Percentiles rank a stretch among this genome's conserved stretches.
Conservation (phyloP, 2,113 vertebrate genomes). For the Limnothrissa miodon region DNA sequence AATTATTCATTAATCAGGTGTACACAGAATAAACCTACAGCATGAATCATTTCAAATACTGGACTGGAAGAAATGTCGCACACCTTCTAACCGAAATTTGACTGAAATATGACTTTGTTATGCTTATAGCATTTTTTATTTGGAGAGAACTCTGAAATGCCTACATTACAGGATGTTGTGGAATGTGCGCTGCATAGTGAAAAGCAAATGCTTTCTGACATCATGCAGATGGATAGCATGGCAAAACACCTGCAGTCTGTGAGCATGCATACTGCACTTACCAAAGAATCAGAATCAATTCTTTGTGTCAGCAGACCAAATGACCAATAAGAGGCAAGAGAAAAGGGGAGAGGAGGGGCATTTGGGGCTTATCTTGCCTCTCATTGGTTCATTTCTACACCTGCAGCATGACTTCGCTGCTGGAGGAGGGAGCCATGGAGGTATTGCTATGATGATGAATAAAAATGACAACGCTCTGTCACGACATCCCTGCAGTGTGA, state of each 20-base stretch:
- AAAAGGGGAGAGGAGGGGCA: constrained; percentile 23
- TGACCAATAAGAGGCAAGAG: constrained; percentile 23
- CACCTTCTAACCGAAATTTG: background rate
- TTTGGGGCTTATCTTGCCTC: constrained; percentile 38
- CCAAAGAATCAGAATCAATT: constrained; percentile 46
- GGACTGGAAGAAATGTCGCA: background rate
- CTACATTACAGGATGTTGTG: background rate
- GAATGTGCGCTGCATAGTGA: background rate
- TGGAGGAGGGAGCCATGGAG: constrained; percentile 43
- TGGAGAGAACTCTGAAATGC: background rate
- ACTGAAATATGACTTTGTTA: background rate
- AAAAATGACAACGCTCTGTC: background rate
- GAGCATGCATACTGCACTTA: constrained; percentile 40
- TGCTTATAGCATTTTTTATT: background rate
- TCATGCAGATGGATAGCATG: background rate
- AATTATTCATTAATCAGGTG: background rate
- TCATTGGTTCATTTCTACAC: constrained; percentile 48
- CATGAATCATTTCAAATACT: background rate
- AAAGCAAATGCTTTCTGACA: background rate
- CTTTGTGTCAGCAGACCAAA: constrained; percentile 39
- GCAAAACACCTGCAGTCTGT: background rate
- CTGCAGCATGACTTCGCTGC: constrained; percentile 49
- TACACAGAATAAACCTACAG: background rate
- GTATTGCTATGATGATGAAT: constrained; percentile 12
- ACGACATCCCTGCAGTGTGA: background rate